Evolutionary conservation across 1,140 invertebrate genomes (phyloP).

Genomic region (Oedothorax gibbosus): DNA sequence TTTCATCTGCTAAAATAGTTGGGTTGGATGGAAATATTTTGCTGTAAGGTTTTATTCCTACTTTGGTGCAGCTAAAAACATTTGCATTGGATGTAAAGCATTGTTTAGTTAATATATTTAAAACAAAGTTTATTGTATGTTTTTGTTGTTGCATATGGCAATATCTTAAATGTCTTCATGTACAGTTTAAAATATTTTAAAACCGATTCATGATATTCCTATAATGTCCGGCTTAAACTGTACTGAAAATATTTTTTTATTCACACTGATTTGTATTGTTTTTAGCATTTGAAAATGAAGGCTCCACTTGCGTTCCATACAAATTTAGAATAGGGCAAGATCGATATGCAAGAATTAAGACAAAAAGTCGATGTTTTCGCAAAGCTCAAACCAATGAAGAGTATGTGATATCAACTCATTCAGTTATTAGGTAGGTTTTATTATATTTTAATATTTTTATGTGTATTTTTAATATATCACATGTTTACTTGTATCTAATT

Average conservation of each 20-base stretch:
- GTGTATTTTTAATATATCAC: neutral
- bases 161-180: neutral
- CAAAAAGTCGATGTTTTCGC: slow-evolving; percentile 86
- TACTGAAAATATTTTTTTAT: neutral
- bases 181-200: neutral
- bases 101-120: too few relatives aligned
- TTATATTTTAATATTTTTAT: neutral
- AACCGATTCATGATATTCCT: neutral
- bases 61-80: too few relatives aligned
- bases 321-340: slow-evolving; percentile 80
- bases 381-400: slow-evolving; percentile 78
- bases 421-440: slow-evolving; percentile 75
- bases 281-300: slow-evolving; percentile 74
- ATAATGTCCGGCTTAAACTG: neutral
- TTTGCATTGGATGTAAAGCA: too few relatives aligned
- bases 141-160: too few relatives aligned
- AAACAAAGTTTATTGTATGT: too few relatives aligned
- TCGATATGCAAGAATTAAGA: slow-evolving; percentile 85
- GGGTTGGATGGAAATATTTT: too few relatives aligned
- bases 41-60: too few relatives aligned
- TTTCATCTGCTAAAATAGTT: too few relatives aligned
- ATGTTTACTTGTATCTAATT: neutral
- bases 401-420: slow-evolving; percentile 92
- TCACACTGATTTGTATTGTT: neutral
- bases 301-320: slow-evolving; percentile 80